These are phyloP conservation scores for Gnathonemus echidnorhynchus DNA, from an alignment of 2,113 vertebrate genomes.

Conservation along the genomic window DNA sequence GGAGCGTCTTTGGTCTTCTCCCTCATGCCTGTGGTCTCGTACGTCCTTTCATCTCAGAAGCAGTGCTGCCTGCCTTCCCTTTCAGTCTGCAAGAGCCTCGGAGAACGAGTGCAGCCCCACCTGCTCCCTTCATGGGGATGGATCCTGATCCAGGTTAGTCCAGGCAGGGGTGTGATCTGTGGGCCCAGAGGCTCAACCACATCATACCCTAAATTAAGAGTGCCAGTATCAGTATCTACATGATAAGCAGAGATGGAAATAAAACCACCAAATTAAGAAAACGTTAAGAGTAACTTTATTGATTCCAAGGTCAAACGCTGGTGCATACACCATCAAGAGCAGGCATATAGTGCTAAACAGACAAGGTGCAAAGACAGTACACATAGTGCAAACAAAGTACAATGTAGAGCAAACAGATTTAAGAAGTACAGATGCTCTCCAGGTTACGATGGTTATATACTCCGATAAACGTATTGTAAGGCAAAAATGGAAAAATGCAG, in stretches of 20 bases:
- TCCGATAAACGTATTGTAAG: too few species aligned
- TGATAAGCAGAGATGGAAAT: background rate
- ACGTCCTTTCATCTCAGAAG: background rate
- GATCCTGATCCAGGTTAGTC: slow-evolving; percentile 8
- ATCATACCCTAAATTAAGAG: slow-evolving; percentile 37
- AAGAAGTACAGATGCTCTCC: background rate
- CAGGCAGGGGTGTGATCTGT: slow-evolving; percentile 31
- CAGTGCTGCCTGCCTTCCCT: background rate
- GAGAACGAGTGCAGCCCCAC: slow-evolving; percentile 8
- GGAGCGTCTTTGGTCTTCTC: background rate
- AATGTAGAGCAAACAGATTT: background rate
- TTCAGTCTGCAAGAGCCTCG: background rate
- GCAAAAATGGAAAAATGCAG: too few species aligned
- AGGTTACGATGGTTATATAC: too few species aligned
- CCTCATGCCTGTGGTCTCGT: background rate
- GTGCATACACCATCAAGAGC: background rate
- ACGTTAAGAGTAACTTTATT: background rate
- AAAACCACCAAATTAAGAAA: background rate
- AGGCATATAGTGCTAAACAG: background rate
- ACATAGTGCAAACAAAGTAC: background rate
- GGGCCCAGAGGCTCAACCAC: slow-evolving; percentile 40
- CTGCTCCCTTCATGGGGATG: slow-evolving; percentile 14
- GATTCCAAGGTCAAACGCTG: background rate
- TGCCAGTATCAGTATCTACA: background rate
- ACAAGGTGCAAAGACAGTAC: background rate